Conservation (phyloP, 2,113 vertebrate species). For the Callaeas wilsoni region DNA sequence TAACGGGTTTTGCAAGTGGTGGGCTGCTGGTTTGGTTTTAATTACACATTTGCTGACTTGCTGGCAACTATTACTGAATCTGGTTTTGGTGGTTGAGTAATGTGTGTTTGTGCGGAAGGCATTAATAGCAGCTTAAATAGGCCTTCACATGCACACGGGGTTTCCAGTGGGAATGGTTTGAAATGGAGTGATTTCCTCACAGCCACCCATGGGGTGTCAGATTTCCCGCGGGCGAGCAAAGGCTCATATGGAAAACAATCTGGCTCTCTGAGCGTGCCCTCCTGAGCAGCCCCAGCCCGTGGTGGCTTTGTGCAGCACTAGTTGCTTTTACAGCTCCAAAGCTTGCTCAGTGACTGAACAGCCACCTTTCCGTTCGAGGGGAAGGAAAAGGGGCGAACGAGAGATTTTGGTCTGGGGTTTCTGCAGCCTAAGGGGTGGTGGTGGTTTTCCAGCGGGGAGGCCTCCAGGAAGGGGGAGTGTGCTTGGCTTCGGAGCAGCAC, state of each 20-base stretch:
- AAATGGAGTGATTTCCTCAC: background rate
- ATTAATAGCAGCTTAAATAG: background rate
- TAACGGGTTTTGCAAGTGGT: background rate
- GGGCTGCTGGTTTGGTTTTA: constrained; percentile 1
- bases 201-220: constrained; percentile 39
- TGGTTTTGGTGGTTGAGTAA: background rate
- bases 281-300: accelerated
- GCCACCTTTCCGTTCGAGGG: background rate
- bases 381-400: background rate
- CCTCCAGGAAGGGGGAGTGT: constrained; percentile 92
- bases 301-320: background rate
- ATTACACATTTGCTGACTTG: background rate
- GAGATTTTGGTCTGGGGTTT: background rate
- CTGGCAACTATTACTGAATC: background rate
- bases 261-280: background rate
- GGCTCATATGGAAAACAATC: constrained; percentile 16
- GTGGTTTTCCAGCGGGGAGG: constrained; percentile 65
- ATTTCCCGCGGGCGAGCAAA: constrained; percentile 5
- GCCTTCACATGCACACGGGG: background rate
- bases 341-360: background rate
- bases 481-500: constrained; percentile 66
- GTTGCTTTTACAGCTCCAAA: background rate
- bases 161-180: constrained; percentile 25
- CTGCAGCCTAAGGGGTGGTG: constrained; percentile 5
- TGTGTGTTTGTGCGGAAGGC: background rate